Evolutionary conservation across 2,888 invertebrate genomes (phyloP), one percentile per base, ranked within the genome.

Genomic region (Ochlodes sylvanus): DNA sequence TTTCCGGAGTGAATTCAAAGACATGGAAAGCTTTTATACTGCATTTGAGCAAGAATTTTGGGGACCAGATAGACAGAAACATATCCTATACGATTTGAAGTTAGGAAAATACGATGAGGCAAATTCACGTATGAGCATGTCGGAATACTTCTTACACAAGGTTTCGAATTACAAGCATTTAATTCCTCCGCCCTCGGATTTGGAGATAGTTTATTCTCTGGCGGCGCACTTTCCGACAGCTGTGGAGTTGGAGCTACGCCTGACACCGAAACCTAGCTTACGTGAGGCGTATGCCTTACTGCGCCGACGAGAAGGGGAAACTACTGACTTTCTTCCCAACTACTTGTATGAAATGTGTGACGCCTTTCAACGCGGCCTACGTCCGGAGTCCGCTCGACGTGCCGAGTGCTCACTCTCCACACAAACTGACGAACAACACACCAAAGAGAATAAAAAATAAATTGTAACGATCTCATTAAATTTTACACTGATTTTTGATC

Each of bases 281-380:
- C 89, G 92, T 55, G 93, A 92, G 73, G 92, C 93, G 50, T 93
- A 93, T 75, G 86, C 87, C 58, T 78, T 90, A 75, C 86, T 93
- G 64, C 88, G 92, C 32, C 90, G 93, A 65, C 86, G 92, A 74
- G 92, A 93, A 75, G 91, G 92, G 62, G 92, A 91, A 69, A 77
- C 87, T 50, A 80, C 86, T 19, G 92, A 93, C 74, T 92, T 89
- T 76, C 79, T 93, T 70, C 93, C 93, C 61, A 93, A 93, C 78
- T 93, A 93, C 76, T 83, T 93, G 76, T 93, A 88, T 77, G 93
- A 93, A 78, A 93, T 93, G 93, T 93, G 93, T 73, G 93, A 92
- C 72, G 88, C 90, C 27, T 93, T 89, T 71, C 93, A 93, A 73
- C 86, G 87, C 60, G 92, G 92, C 15, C 86, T 86, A 67, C 82